These are phyloP conservation scores for Casuarius casuarius DNA, from an alignment of 2,113 vertebrate species.

Conservation along the genomic window DNA sequence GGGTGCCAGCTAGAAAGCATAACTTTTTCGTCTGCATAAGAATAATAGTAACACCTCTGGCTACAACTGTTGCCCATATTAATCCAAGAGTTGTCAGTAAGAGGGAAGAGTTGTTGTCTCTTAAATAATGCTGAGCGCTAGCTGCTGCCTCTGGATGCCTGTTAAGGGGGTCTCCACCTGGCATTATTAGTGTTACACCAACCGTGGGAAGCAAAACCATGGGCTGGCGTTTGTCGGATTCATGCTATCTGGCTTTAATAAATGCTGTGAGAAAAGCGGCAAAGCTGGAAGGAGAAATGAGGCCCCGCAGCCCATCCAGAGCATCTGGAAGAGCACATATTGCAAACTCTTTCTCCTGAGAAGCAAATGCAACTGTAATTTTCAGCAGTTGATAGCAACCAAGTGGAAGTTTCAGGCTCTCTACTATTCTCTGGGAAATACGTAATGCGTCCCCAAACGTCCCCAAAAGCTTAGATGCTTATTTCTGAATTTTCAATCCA, in stretches of 20 bases:
- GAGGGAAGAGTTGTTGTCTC: background rate
- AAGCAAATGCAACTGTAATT: background rate
- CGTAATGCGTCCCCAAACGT: background rate
- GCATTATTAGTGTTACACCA: background rate
- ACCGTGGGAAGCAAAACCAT: background rate
- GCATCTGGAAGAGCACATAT: rapidly evolving
- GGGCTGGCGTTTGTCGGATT: background rate
- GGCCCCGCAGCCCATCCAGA: background rate
- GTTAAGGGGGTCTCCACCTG: background rate
- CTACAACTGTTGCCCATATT: background rate
- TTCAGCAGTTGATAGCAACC: rapidly evolving
- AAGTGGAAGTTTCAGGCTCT: background rate
- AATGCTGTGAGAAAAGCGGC: background rate
- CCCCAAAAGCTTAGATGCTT: background rate
- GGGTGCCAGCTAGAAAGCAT: background rate
- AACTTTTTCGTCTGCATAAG: background rate
- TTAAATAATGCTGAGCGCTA: background rate
- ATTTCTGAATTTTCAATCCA: background rate
- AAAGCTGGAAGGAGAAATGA: no score
- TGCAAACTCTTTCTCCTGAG: background rate
- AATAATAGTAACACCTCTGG: background rate
- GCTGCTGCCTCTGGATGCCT: background rate
- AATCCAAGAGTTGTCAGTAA: background rate
- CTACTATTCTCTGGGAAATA: background rate
- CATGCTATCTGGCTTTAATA: background rate